Percentiles rank a stretch among this genome's conserved stretches.
These are phyloP conservation scores for Sinocyclocheilus maitianheensis DNA, from an alignment of 2,113 vertebrate species.

Conservation along the genomic window DNA sequence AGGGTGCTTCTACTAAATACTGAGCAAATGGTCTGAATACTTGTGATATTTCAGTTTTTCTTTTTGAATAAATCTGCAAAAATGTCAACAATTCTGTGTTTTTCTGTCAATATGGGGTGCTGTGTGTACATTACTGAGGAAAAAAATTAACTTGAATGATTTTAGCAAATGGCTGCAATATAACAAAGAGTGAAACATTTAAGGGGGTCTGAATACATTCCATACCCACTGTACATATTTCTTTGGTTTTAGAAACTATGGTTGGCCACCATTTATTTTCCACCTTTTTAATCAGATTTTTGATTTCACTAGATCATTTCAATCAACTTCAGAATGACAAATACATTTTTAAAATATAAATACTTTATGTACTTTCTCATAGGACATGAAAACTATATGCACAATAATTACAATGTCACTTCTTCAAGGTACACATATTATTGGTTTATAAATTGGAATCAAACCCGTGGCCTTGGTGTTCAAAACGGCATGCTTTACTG, in stretches of 20 bases:
- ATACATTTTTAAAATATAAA: not conserved
- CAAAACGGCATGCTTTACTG: not conserved
- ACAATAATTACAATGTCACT: not conserved
- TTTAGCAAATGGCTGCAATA: too few relatives aligned
- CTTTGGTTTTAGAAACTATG: not conserved
- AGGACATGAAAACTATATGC: not conserved
- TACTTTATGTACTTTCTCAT: not conserved
- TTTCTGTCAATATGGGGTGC: too few relatives aligned
- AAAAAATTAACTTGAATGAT: too few relatives aligned
- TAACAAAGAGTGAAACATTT: too few relatives aligned
- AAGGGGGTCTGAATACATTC: too few relatives aligned
- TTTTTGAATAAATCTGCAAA: too few relatives aligned
- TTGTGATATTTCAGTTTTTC: too few relatives aligned
- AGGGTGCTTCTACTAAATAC: too few relatives aligned
- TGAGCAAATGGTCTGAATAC: too few relatives aligned
- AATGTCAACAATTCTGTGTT: too few relatives aligned
- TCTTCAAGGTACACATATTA: not conserved
- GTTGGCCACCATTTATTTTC: not conserved
- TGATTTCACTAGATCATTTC: too few relatives aligned
- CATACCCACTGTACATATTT: not conserved
- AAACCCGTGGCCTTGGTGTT: not conserved
- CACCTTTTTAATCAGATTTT: not conserved
- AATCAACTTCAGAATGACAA: not conserved
- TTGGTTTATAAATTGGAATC: not conserved
- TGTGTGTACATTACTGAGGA: too few relatives aligned